These are phyloP conservation scores for Echinometra lucunter DNA, from an alignment of 53 echinoderm and acorn worm genomes.

Conservation along the genomic window DNA sequence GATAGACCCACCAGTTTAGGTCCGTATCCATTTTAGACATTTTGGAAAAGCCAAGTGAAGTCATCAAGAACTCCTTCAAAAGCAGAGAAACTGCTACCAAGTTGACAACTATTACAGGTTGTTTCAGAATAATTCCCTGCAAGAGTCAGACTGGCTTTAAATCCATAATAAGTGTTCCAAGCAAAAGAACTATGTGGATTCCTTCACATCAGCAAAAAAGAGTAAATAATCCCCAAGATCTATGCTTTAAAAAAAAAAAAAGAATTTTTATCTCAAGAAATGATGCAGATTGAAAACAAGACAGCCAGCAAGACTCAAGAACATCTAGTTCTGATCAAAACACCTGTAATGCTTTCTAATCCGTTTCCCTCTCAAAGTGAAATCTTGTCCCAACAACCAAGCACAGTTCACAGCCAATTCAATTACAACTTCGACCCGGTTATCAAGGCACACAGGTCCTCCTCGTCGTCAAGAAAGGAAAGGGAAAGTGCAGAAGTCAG, in stretches of 20 bases:
- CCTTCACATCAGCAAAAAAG: neutral
- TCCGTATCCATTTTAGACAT: conserved; percentile 57
- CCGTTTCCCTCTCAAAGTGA: neutral
- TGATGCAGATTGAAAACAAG: neutral
- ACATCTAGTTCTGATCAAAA: neutral
- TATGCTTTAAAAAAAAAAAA: neutral
- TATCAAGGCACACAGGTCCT: conserved; percentile 11
- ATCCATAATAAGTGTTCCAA: neutral
- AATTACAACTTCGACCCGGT: neutral
- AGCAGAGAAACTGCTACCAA: neutral
- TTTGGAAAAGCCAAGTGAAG: neutral
- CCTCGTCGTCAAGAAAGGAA: conserved; percentile 12
- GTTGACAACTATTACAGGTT: neutral
- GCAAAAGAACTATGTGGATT: neutral
- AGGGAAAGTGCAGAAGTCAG: conserved; percentile 18
- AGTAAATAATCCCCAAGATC: neutral
- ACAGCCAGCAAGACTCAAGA: neutral
- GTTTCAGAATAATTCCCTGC: neutral
- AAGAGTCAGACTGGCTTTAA: neutral
- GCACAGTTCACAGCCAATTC: conserved; percentile 13
- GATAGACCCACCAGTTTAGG: conserved; percentile 59
- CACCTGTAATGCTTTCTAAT: neutral
- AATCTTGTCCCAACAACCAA: neutral
- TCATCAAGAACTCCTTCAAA: neutral
- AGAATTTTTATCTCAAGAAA: neutral